These are phyloP conservation scores for Glareola pratincola DNA, from an alignment of 2,113 vertebrate species.

Conservation along the genomic window DNA sequence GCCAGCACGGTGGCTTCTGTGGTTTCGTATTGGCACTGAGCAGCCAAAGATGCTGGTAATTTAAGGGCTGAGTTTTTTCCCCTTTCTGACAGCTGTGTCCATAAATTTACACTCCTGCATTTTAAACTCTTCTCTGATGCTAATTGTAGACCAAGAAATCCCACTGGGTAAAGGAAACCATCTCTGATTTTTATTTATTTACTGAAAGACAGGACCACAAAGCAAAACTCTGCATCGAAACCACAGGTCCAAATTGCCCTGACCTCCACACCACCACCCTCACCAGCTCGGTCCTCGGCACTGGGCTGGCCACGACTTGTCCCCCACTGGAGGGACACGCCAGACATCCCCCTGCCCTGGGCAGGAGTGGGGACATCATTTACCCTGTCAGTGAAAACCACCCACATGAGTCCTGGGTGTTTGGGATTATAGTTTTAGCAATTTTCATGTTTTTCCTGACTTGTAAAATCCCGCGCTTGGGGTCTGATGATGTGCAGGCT, in stretches of 20 bases:
- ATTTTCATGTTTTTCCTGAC: not conserved
- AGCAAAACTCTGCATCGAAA: not conserved
- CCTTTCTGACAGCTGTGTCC: not conserved
- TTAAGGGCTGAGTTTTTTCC: not conserved
- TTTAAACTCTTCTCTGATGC: not conserved
- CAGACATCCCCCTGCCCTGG: not conserved
- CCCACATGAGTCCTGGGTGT: accelerated
- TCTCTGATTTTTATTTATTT: not conserved
- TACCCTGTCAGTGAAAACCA: not conserved
- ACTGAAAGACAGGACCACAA: not conserved
- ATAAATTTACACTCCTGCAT: not conserved
- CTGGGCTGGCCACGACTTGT: not conserved
- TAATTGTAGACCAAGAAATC: constrained; percentile 16
- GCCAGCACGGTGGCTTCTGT: not conserved
- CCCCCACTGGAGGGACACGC: not conserved
- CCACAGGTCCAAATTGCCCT: not conserved
- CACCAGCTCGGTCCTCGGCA: accelerated
- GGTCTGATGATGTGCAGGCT: not conserved
- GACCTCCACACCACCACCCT: not conserved
- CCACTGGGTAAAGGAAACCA: not conserved
- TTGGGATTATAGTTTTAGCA: not conserved
- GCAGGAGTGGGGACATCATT: not conserved
- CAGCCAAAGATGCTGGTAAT: not conserved
- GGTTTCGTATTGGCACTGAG: not conserved
- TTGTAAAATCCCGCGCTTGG: not conserved